Conservation (phyloP, 2,797 vertebrate species). For the Paramormyrops hopkinsi region DNA sequence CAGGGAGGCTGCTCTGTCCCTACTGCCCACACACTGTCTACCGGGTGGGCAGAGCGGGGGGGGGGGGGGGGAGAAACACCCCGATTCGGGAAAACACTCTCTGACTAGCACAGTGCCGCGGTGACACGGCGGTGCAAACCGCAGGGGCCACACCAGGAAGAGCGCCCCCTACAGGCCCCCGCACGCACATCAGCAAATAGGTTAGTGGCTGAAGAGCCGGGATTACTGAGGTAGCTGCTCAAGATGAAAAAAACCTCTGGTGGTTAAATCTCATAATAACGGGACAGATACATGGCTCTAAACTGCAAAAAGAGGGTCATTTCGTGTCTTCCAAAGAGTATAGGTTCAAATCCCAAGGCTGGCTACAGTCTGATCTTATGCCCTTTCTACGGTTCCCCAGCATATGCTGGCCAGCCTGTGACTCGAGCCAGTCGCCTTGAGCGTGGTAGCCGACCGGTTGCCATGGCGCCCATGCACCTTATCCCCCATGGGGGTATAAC, state of each 20-base stretch:
- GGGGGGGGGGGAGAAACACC: no score
- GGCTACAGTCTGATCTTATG: background rate
- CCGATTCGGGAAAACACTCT: background rate
- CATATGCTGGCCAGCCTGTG: background rate
- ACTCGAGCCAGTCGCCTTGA: background rate
- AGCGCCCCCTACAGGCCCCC: background rate
- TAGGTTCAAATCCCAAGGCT: background rate
- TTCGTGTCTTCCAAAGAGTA: background rate
- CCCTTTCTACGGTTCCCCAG: background rate
- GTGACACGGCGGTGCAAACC: background rate
- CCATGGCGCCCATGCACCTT: background rate
- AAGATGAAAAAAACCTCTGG: background rate
- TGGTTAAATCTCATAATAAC: background rate
- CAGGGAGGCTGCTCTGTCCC: background rate
- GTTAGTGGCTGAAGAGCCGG: background rate
- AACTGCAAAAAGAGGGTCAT: background rate
- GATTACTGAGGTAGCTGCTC: background rate
- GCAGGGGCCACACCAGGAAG: background rate
- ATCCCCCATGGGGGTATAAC: background rate
- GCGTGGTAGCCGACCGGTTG: background rate
- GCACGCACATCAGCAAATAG: background rate
- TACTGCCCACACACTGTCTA: slow-evolving; percentile 19
- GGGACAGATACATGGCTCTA: background rate
- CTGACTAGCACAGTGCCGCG: background rate
- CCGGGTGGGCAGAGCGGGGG: background rate